Base-by-base conservation (phyloP, 2,797 vertebrate species). In the Spizella passerina region DNA sequence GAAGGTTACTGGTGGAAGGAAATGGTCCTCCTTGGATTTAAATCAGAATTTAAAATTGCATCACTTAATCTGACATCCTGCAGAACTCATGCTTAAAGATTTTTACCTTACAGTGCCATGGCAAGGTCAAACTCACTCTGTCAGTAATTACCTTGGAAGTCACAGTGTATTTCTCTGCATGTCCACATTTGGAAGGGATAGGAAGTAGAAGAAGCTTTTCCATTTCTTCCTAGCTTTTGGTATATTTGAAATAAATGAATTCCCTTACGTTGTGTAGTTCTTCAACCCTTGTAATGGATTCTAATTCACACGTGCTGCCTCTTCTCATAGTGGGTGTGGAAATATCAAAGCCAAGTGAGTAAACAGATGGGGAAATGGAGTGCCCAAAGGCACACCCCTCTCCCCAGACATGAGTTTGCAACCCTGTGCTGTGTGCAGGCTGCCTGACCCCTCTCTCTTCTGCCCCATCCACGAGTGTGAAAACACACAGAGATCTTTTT, bases 41-140 rank as follows among this genome's bases (percentile, higher is more conserved):
- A 61, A 79, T 82, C 34, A 46, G 49, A 91, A 82, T 60, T 69
- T 57, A 76, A 86, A 38, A 46, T 73, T 29, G 22, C 12, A 36
- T 65, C 43, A 64, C 65, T 63, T 88, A 27, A 24, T 68, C 44
- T 90, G 63, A 78, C 55, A 83, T 90, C 47, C 63, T 89, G 29
- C 82, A 86, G 87, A 86, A 82, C 12, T 69, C 36, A 24, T 36
- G 27, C 64, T 73, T 70, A 82, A 92, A 88, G 52, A 43, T 93
- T 84, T 84, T 77, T 22, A 50, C 83, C 41, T 76, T 22, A 23
- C 0, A 15, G 52, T 91, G 66, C 36, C 59, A 11, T n/a, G 43
- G 30, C 34, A 79, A 84, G 87, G 80, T 90, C 70, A 86, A 55
- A 79, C 20, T 63, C 70, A 44, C 70, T 76, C 36, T 79, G 36